Evolutionary conservation across 92 coral and sea anemone species (phyloP), one percentile per base, ranked within the genome.

Genomic region (Palythoa heliodiscus): DNA sequence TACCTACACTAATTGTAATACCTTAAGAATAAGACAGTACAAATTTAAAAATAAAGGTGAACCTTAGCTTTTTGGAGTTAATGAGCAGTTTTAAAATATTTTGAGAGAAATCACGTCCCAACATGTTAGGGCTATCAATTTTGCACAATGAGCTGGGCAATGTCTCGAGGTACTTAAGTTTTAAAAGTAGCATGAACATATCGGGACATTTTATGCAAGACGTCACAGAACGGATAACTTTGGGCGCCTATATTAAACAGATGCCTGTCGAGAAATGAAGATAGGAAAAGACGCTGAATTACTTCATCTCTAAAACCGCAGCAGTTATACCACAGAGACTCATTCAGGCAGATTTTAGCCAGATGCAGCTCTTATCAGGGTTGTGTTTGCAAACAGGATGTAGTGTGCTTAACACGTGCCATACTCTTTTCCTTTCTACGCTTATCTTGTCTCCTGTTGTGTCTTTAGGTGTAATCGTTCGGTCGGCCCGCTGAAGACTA

Each of bases 401-500:
- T 19, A 58, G 84, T 80, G 84, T 66, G 84, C 24, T 20, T 64
- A 64, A 80, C 84, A 80, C 73, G 84, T 80, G 84, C 60, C 39
- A 25, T 0, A 14, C 55, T 23, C 47, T 10, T 80, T 23, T 23
- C 64, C 53, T 4, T 39, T n/a, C 63, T 13, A 4, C 22, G 74
- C 84, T 80, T 80, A 80, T 80, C 84, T 80, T 66, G 48, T 38
- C 63, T 66, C 39, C 70, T 80, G 73, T 80, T 80, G 60, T 80
- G 84, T 80, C 84, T 80, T 80, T 75, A 80, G 84, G 84, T 80
- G 84, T 80, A 22, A 80, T 80, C 40, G 40, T 37, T 48, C 11
- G 9, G 71, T 37, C 83, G 9, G 71, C 53, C 83, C 40, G 71
- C 71, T 78, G 71, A 80, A 35, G 23, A 64, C 22, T 58, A 25